phyloP scores from a whole-genome alignment of 2,888 invertebrate species.

The Dorcus hopei region DNA sequence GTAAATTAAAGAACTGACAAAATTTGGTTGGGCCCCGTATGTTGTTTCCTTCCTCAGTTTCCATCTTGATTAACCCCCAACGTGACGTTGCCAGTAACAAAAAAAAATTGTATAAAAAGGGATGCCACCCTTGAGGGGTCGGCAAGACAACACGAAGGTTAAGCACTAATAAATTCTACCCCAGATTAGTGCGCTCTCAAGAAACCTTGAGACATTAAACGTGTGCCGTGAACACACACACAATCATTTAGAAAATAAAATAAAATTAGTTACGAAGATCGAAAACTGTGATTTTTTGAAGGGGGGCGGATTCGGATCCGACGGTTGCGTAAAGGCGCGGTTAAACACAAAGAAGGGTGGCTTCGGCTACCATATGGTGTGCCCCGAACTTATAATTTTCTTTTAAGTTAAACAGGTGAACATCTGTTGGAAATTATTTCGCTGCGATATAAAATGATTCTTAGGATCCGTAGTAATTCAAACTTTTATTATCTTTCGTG shows the following conservation, averaged over 20 bases:
- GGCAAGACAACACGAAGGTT: slow-evolving; percentile 12
- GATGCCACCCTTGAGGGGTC: slow-evolving; percentile 16
- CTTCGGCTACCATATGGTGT: too few species aligned
- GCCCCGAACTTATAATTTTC: too few species aligned
- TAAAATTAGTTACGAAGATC: too few species aligned
- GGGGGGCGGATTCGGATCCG: not conserved
- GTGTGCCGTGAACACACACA: too few species aligned
- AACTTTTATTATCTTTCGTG: not conserved
- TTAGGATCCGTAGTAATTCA: too few species aligned
- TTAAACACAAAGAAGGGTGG: not conserved
- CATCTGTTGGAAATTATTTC: not conserved
- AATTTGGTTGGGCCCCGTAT: not conserved
- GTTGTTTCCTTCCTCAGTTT: slow-evolving; percentile 3
- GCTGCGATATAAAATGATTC: not conserved
- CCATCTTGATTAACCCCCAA: slow-evolving; percentile 17
- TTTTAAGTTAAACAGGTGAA: not conserved
- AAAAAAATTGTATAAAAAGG: slow-evolving; percentile 11
- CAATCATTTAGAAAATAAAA: too few species aligned
- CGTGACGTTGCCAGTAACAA: slow-evolving; percentile 11
- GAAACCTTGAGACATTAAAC: not conserved
- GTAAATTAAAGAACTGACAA: not conserved
- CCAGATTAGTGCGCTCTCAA: slow-evolving; percentile 4
- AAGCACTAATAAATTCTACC: slow-evolving; percentile 14
- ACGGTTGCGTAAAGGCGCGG: not conserved
- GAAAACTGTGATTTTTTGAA: too few species aligned